Evolutionary conservation across 2,888 invertebrate species (phyloP).

Genomic region (Sphaeridia pumilis): DNA sequence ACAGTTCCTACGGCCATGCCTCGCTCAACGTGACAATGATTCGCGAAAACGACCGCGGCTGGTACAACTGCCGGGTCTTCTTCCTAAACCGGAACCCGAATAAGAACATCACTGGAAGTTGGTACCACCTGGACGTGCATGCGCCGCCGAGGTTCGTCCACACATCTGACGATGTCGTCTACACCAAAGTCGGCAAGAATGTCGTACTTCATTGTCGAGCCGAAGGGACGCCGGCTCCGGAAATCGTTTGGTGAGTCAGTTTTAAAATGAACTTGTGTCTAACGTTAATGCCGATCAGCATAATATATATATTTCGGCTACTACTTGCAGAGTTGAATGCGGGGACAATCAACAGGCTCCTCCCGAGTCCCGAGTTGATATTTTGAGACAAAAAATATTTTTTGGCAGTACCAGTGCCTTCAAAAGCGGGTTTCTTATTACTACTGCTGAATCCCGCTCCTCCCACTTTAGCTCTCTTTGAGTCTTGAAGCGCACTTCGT

Average conservation of each 20-base stretch:
- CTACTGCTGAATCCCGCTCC: too few relatives aligned
- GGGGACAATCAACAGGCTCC: too few relatives aligned
- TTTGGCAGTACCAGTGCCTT: too few relatives aligned
- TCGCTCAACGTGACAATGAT: slow-evolving; percentile 93
- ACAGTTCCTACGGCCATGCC: slow-evolving; percentile 58
- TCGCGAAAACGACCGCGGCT: slow-evolving; percentile 84
- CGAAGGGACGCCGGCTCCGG: slow-evolving; percentile 88
- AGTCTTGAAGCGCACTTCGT: too few relatives aligned
- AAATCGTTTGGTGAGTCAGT: slow-evolving; percentile 77
- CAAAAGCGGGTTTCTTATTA: too few relatives aligned
- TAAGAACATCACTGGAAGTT: slow-evolving; percentile 58
- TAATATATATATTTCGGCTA: too few relatives aligned
- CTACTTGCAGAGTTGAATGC: too few relatives aligned
- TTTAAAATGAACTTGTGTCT: too few relatives aligned
- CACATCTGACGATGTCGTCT: slow-evolving; percentile 90
- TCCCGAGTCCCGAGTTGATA: too few relatives aligned
- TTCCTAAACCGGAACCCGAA: slow-evolving; percentile 90
- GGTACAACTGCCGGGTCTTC: slow-evolving; percentile 90
- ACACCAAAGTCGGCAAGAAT: slow-evolving; percentile 91
- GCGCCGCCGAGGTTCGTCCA: slow-evolving; percentile 90
- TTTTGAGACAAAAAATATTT: too few relatives aligned
- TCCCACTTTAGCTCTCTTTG: too few relatives aligned
- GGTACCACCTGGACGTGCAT: slow-evolving; percentile 96
- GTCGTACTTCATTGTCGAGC: slow-evolving; percentile 94
- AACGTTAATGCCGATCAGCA: too few relatives aligned